A percentile compares a stretch with the other conserved stretches of the same genome.
Conservation (phyloP, 2,888 invertebrate species). For the Volucella inanis region DNA sequence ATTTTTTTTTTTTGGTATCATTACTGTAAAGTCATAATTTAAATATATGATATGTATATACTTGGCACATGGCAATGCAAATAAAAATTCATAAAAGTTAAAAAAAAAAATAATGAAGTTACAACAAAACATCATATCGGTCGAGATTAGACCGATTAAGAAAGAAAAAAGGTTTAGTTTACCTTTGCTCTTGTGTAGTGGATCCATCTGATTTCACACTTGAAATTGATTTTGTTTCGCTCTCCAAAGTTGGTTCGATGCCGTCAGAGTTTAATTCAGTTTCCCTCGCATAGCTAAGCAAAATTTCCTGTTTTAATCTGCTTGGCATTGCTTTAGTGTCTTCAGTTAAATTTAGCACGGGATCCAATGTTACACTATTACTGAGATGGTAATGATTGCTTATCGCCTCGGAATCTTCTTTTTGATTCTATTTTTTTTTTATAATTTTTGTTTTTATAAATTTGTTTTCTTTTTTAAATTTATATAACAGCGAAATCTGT, state of each 20-base stretch:
- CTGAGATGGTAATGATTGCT: conserved; percentile 77
- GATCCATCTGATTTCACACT: conserved; percentile 91
- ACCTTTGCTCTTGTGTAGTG: conserved; percentile 91
- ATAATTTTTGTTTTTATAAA: conserved; percentile 48
- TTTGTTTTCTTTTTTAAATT: conserved; percentile 54
- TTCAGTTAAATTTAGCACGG: conserved; percentile 51
- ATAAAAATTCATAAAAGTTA: conserved; percentile 29
- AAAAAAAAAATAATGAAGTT: conserved; percentile 9
- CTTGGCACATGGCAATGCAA: conserved; percentile 50
- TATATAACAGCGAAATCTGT: conserved; percentile 31
- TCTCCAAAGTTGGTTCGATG: conserved; percentile 95
- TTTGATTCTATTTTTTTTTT: conserved; percentile 78
- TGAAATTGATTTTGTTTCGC: conserved; percentile 95
- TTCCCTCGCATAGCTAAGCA: conserved; percentile 84
- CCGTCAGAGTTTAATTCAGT: conserved; percentile 93
- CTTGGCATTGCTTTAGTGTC: conserved; percentile 43
- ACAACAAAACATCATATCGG: conserved; percentile 5
- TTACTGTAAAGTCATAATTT: conserved; percentile 4
- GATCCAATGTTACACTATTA: conserved; percentile 61
- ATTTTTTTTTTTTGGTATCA: conserved; percentile 19
- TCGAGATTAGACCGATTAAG: conserved; percentile 26
- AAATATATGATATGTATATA: conserved; percentile 4
- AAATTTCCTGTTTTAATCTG: conserved; percentile 47
- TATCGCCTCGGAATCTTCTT: conserved; percentile 78
- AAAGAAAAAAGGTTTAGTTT: conserved; percentile 76